Percentiles rank a stretch among this genome's conserved stretches.
These are phyloP conservation scores for Cyanoderma ruficeps DNA, from an alignment of 2,113 vertebrate genomes.

Conservation along the genomic window DNA sequence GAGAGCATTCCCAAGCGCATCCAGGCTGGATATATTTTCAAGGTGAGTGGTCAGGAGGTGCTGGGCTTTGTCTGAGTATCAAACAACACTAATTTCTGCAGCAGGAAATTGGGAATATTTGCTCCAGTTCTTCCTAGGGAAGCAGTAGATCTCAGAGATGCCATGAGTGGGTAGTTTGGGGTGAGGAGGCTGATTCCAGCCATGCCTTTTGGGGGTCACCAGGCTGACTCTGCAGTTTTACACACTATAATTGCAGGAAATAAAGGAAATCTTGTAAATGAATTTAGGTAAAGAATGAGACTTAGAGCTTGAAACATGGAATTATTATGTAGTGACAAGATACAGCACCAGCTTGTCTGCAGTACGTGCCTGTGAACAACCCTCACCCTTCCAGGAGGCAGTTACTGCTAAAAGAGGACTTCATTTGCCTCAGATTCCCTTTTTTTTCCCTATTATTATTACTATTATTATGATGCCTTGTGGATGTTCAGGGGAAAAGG, in stretches of 20 bases:
- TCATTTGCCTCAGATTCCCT: neutral
- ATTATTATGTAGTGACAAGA: neutral
- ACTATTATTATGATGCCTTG: neutral
- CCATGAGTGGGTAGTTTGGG: neutral
- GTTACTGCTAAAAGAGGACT: neutral
- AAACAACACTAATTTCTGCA: rapidly evolving
- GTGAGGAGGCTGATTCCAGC: neutral
- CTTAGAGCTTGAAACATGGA: neutral
- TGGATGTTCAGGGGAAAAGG: neutral
- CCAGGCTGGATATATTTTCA: conserved; percentile 75
- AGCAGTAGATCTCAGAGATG: neutral
- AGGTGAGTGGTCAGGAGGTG: conserved; percentile 64
- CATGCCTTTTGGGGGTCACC: rapidly evolving
- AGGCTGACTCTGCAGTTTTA: neutral
- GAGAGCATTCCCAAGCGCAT: conserved; percentile 79
- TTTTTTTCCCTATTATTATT: neutral
- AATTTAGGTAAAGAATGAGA: neutral
- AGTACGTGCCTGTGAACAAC: neutral
- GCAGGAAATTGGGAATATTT: neutral
- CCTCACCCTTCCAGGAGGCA: neutral
- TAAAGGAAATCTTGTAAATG: neutral
- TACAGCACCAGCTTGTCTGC: neutral
- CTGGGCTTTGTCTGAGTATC: neutral
- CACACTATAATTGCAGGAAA: rapidly evolving
- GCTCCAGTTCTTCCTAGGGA: neutral